Evolutionary conservation across 2,888 invertebrate genomes (phyloP), one percentile per base, ranked within the genome.

Genomic region (Tenthredo notha): DNA sequence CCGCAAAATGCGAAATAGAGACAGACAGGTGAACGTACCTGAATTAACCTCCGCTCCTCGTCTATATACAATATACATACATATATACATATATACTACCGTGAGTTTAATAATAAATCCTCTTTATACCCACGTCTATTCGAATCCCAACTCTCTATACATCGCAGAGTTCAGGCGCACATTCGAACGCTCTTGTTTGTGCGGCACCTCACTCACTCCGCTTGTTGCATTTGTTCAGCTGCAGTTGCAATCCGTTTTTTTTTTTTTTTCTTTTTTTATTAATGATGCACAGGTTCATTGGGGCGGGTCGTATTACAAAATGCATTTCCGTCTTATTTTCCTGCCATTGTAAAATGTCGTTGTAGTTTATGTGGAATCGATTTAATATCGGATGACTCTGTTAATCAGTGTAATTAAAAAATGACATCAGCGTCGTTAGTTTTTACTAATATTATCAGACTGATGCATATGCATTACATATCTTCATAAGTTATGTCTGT

Each of bases 1-100:
- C 21, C 72, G 72, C 72, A 43, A 74, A 43, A n/a, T 43, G 72
- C 43, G 21, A 74, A 43, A 74, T 37, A 74, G n/a, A 74, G 40
- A 74, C 43, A 25, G 40, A 74, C 72, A 43, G 72, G 72, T 74
- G 40, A 43, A 43, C 43, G 72, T 74, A 74, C 72, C 40, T 43
- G 72, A 74, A 74, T 74, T 74, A 74, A 43, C 72, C 72, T 43
- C 40, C 43, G 72, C n/a, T 67, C 43, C 43, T 74, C 21, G 6
- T 74, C 72, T 37, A 21, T 21, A 72, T 72, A 12, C 21, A 65
- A 33, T 5, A 12, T 15, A 65, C 12, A 15, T 65, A 29, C 12
- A 5, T 33, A 65, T 29, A 25, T 65, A 65, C 67, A 9, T 67
- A 33, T 67, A 67, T 33, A 15, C 33, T 67, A 29, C 15, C 67